Percentiles rank a stretch among this genome's conserved stretches.
phyloP scores from a whole-genome alignment of 2,888 invertebrate species.

The Caenorhabditis sp. region DNA sequence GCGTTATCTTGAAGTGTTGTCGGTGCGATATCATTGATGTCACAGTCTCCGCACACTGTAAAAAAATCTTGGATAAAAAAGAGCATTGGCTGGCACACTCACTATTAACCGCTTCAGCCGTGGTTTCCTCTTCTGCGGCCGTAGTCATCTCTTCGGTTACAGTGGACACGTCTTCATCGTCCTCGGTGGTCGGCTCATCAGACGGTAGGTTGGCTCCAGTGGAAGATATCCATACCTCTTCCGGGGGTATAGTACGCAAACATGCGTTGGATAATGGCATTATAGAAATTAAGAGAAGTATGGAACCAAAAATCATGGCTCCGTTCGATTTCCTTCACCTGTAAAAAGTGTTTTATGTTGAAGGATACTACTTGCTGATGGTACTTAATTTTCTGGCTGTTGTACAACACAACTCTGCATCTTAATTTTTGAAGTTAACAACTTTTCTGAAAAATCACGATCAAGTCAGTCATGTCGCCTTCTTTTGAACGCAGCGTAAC shows the following conservation, averaged over 20 bases:
- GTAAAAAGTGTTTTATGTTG: too few relatives aligned
- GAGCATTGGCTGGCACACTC: background rate
- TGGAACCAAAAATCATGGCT: too few relatives aligned
- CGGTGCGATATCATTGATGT: background rate
- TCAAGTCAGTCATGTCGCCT: too few relatives aligned
- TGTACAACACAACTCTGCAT: too few relatives aligned
- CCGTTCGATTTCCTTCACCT: too few relatives aligned
- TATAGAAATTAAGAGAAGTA: background rate
- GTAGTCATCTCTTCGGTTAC: background rate
- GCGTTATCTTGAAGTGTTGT: background rate
- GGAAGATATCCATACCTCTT: background rate
- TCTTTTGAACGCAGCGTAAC: too few relatives aligned
- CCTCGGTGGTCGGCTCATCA: background rate
- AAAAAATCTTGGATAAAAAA: background rate
- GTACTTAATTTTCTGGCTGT: too few relatives aligned
- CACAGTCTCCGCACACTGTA: conserved; percentile 4
- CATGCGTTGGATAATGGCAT: too few relatives aligned
- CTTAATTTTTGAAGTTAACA: too few relatives aligned
- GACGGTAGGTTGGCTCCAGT: background rate
- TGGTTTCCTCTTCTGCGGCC: background rate
- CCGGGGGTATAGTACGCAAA: background rate
- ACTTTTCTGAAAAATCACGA: too few relatives aligned
- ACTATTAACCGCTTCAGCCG: background rate
- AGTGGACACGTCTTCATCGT: background rate
- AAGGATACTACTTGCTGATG: too few relatives aligned